Evolutionary conservation across 2,797 vertebrate species (phyloP).

Genomic region (Macrochelys suwanniensis): DNA sequence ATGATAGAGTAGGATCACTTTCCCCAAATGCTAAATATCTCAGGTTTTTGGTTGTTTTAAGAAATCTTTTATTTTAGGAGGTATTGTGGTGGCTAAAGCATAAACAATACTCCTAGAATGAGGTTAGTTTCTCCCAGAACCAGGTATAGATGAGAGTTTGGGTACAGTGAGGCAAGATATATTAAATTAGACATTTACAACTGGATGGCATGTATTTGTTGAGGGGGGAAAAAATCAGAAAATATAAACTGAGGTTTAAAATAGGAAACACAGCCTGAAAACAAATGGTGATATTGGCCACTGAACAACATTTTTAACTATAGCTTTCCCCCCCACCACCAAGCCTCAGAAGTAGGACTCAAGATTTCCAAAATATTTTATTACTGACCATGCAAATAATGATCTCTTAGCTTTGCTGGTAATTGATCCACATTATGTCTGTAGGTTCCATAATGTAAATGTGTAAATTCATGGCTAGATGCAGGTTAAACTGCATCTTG

Average conservation of each 20-base stretch:
- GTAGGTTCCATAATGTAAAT: background rate
- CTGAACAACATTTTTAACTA: background rate
- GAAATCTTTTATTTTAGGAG: background rate
- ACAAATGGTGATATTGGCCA: background rate
- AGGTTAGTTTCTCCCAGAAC: background rate
- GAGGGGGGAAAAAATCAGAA: background rate
- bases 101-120: background rate
- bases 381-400: background rate
- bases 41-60: background rate
- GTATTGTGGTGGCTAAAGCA: background rate
- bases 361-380: background rate
- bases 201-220: background rate
- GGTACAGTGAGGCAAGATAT: background rate
- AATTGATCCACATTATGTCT: background rate
- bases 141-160: background rate
- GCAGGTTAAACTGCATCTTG: background rate
- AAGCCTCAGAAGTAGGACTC: background rate
- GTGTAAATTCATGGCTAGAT: background rate
- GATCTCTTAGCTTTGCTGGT: background rate
- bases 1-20: background rate
- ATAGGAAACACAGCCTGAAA: background rate
- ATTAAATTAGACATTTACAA: background rate
- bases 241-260: background rate
- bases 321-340: background rate
- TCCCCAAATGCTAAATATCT: background rate